Conservation (phyloP, 2,113 vertebrate species). For the Colaptes auratus region DNA sequence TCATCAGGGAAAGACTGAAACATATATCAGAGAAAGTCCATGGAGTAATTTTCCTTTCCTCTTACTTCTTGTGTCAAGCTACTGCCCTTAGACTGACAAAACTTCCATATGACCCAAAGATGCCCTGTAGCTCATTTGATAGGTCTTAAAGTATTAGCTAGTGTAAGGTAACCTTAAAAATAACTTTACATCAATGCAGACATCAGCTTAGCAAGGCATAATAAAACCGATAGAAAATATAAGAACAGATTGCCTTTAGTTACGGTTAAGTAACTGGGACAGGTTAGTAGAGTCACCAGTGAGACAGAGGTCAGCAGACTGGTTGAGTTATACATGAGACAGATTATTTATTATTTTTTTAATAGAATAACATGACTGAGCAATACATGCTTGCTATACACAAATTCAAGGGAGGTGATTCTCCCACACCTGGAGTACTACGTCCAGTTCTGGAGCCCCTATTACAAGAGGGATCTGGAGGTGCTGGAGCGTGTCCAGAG, state of each 20-base stretch:
- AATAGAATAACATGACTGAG: neutral
- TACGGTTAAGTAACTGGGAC: neutral
- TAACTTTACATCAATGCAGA: neutral
- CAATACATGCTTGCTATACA: neutral
- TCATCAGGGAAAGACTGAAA: neutral
- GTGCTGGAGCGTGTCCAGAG: too few relatives aligned
- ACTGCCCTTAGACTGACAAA: neutral
- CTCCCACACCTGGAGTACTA: too few relatives aligned
- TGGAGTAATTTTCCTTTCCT: neutral
- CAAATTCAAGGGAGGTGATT: too few relatives aligned
- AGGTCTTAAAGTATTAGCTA: neutral
- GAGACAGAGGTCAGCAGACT: neutral
- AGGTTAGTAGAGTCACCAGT: neutral
- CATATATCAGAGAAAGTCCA: neutral
- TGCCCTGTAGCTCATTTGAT: neutral
- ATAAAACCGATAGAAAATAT: constrained; percentile 10
- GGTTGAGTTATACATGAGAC: neutral
- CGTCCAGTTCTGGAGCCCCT: too few relatives aligned
- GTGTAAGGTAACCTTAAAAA: constrained; percentile 31
- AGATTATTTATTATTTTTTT: neutral
- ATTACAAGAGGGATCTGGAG: too few relatives aligned
- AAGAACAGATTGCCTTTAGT: constrained; percentile 2
- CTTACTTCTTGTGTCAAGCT: neutral
- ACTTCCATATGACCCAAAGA: neutral
- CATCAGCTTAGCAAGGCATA: neutral